Evolutionary conservation across 1,140 invertebrate species (phyloP).

Genomic region (Caerostris extrusa): DNA sequence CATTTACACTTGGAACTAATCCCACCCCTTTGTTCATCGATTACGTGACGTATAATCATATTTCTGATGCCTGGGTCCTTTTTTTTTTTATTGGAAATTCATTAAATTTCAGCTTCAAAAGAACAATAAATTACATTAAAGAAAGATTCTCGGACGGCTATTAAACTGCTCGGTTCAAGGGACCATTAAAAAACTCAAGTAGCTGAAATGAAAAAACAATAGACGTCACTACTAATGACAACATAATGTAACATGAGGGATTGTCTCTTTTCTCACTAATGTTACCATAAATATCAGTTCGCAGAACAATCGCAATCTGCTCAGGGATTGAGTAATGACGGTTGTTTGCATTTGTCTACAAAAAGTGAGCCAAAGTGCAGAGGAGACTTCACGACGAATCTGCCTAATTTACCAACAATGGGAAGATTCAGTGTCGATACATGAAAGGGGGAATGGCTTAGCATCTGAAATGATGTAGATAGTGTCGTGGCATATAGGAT

Average conservation of each 20-base stretch:
- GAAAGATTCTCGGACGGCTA: constrained; percentile 50
- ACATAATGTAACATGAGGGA: constrained; percentile 37
- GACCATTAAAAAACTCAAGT: constrained; percentile 20
- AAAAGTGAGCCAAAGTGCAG: not conserved
- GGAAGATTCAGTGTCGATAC: not conserved
- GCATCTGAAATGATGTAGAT: constrained; percentile 1
- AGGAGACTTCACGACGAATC: not conserved
- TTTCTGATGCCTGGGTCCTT: constrained; percentile 31
- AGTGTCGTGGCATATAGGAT: not conserved
- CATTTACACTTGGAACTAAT: not conserved
- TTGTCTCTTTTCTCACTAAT: constrained; percentile 33
- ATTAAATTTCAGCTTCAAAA: constrained; percentile 66
- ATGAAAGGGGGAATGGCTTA: not conserved
- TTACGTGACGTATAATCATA: constrained; percentile 58
- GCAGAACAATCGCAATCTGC: not conserved
- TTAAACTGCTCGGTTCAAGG: constrained; percentile 39
- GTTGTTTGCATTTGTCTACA: not conserved
- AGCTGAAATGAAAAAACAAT: constrained; percentile 19
- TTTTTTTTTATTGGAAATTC: constrained; percentile 72
- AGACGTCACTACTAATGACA: constrained; percentile 65
- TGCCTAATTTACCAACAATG: not conserved
- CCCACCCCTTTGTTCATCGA: not conserved
- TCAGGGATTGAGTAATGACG: constrained; percentile 25
- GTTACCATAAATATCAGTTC: constrained; percentile 69
- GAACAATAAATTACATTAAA: constrained; percentile 70